These are phyloP conservation scores for Sturnus vulgaris DNA, from an alignment of 2,113 vertebrate species.

Conservation along the genomic window DNA sequence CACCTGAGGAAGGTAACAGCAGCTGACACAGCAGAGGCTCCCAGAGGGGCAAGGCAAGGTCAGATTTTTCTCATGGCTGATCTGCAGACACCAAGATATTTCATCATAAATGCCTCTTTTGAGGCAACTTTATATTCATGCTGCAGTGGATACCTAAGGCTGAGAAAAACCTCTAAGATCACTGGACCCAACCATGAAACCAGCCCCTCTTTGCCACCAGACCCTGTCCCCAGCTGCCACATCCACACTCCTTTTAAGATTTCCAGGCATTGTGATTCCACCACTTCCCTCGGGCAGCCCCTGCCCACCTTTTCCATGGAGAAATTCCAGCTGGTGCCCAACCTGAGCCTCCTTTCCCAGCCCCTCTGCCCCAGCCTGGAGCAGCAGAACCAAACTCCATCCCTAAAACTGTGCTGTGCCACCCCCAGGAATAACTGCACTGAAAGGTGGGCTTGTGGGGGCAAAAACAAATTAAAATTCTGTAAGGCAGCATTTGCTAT, in stretches of 20 bases:
- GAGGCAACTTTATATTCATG: background rate
- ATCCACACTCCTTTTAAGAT: background rate
- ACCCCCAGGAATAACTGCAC: background rate
- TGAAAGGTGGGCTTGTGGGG: background rate
- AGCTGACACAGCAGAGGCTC: background rate
- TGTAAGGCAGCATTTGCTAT: background rate
- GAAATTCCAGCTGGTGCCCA: background rate
- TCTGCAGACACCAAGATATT: background rate
- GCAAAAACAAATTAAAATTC: fast-evolving
- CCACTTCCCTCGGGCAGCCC: background rate
- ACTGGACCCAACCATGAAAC: no score
- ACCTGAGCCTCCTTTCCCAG: background rate
- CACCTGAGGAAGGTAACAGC: background rate
- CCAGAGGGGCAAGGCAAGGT: background rate
- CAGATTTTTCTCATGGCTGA: background rate
- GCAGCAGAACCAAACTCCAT: background rate
- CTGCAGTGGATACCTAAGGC: background rate
- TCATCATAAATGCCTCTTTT: background rate
- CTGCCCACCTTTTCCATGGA: background rate
- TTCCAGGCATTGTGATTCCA: background rate
- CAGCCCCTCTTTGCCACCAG: background rate
- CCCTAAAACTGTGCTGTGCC: background rate
- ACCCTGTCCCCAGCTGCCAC: fast-evolving
- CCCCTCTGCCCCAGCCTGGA: background rate
- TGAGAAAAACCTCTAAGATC: background rate